Percentiles rank a stretch among this genome's conserved stretches.
Conservation (phyloP, 2,888 invertebrate species). For the Pachycephus smyrnensis region DNA sequence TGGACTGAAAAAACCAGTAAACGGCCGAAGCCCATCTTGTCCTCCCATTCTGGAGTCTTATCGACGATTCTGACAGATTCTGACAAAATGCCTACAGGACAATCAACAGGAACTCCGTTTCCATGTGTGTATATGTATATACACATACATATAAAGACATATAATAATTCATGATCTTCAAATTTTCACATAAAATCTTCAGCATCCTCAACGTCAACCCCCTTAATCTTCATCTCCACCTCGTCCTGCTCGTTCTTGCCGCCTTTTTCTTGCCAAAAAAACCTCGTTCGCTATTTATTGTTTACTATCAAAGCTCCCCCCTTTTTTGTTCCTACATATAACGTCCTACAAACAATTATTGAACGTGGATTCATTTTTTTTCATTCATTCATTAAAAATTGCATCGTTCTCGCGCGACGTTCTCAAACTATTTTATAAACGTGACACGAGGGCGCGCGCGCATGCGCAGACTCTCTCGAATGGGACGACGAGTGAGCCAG, state of each 20-base stretch:
- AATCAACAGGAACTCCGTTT: neutral
- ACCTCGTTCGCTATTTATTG: neutral
- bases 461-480: slow-evolving; percentile 16
- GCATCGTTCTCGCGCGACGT: slow-evolving; percentile 29
- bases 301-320: neutral
- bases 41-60: neutral
- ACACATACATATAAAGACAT: neutral
- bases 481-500: slow-evolving; percentile 24
- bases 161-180: neutral
- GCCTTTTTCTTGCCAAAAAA: neutral
- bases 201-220: neutral
- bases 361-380: slow-evolving; percentile 7
- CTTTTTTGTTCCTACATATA: neutral
- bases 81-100: neutral
- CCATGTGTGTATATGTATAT: neutral
- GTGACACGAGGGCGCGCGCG: neutral
- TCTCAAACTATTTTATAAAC: neutral
- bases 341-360: slow-evolving; percentile 8
- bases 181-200: neutral
- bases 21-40: neutral
- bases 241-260: neutral
- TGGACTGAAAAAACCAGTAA: neutral
- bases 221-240: neutral
- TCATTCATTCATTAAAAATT: slow-evolving; percentile 1
- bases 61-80: neutral